Percentiles rank a stretch among this genome's conserved stretches.
These are phyloP conservation scores for Drosophila guanche DNA, from an alignment of 1,140 invertebrate genomes.

Conservation along the genomic window DNA sequence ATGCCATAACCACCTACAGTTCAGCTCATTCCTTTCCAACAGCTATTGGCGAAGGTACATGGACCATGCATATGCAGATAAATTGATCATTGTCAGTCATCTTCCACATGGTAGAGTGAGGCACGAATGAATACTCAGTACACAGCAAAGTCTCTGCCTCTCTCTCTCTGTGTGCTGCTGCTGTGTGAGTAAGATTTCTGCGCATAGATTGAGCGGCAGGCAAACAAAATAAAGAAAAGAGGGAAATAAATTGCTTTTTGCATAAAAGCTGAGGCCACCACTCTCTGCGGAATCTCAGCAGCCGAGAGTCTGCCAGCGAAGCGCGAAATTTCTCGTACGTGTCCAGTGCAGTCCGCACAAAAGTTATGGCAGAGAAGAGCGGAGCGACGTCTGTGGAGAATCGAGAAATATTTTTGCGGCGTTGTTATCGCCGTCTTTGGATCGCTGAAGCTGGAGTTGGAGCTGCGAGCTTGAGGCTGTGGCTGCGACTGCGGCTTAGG, in stretches of 20 bases:
- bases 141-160: conserved; percentile 4
- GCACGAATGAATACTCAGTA: neutral
- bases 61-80: conserved; percentile 37
- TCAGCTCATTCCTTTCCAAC: neutral
- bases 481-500: conserved; percentile 1
- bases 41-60: neutral
- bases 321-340: conserved; percentile 68
- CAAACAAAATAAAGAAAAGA: conserved; percentile 6
- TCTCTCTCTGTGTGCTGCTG: neutral
- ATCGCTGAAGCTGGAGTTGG: conserved; percentile 36
- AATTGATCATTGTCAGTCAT: conserved; percentile 46
- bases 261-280: conserved; percentile 21
- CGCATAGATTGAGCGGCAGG: conserved; percentile 58
- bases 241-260: conserved; percentile 67
- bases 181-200: conserved; percentile 49
- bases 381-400: conserved; percentile 48
- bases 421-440: conserved; percentile 60
- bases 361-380: conserved; percentile 3
- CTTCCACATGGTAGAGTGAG: conserved; percentile 1
- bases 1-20: no score
- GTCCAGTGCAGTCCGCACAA: conserved; percentile 31
- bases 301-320: conserved; percentile 41
- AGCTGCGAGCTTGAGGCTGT: conserved; percentile 10
- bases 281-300: conserved; percentile 9
- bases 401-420: conserved; percentile 51